Base-by-base conservation (phyloP, 2,797 vertebrate species). In the Cossypha niveicapilla region DNA sequence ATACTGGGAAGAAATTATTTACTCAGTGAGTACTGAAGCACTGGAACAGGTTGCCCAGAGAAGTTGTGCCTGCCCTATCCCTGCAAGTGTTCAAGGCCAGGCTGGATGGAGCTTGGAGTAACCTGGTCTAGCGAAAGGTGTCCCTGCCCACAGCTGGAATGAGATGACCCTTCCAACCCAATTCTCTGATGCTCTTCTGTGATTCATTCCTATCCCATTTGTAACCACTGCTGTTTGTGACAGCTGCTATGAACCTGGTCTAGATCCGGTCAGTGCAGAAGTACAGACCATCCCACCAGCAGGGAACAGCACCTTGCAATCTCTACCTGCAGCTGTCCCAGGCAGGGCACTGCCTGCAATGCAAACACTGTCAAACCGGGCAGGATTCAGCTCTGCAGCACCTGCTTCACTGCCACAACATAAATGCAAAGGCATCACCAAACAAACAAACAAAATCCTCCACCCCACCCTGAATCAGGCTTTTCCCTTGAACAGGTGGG, bases 401-500 rank as follows among this genome's bases (percentile, higher is more conserved):
- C 30, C 58, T 3, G 1, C n/a, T 54, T 50, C 7, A 0, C 87
- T 30, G 15, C 65, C 22, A 5, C 10, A 37, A 28, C 35, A 34
- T 58, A 32, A 47, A 50, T 1, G 30, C 35, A 70, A 35, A 61
- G 45, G 34, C 6, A 21, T 47, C 70, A 53, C 42, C 61, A 32
- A 71, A 15, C 48, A 37, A 73, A 30, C 22, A 47, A 77, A 60
- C 37, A 27, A 45, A 70, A 47, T 24, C 60, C 56, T 76, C 51
- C 83, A 48, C 32, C 21, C 39, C 66, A 48, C 47, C 12, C 73
- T 25, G 58, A 83, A n/a, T 54, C 32, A 27, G 18, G 19, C 30
- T 6, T 11, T 42, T 32, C 47, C 10, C 7, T 57, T 0, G 0
- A 48, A 35, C 9, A n/a, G 50, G 65, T 2, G 0, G 27, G 57